Base-by-base conservation (phyloP, 2,888 invertebrate genomes). In the Scaptomyza flava region DNA sequence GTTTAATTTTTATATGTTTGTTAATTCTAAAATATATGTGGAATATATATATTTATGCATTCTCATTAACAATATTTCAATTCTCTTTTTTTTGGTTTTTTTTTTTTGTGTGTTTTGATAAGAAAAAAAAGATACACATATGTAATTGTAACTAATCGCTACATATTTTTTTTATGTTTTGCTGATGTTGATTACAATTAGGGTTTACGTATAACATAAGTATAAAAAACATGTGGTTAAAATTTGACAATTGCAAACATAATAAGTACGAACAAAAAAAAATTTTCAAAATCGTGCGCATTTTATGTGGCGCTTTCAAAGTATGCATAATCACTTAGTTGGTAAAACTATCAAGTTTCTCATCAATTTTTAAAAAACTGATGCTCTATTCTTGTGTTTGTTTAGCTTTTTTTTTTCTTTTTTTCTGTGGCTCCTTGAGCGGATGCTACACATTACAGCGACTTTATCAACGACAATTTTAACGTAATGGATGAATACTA, bases 171-270 rank as follows among this genome's bases (percentile, higher is more conserved):
- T 43, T 42, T n/a, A n/a, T n/a, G n/a, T 45, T 3, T 59, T 41
- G 12, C 38, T 51, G 9, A 47, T 64, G 41, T 46, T 54, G 68
- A 72, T 67, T 83, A 80, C 81, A 67, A 77, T 68, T 77, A 70
- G 34, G 54, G 71, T 46, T 62, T 54, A 71, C 51, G 62, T 57
- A 68, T 69, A 80, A 63, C 62, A 83, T 80, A 81, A 30, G 57
- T 73, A 70, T 62, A 62, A 67, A 75, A 77, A 69, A 71, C 58
- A 52, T 72, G 58, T 50, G 34, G 48, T 53, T 58, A 70, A 75
- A 77, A 56, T 80, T 68, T 77, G 43, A 53, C 27, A 71, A 61
- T 61, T 68, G 53, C 77, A 73, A 82, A 81, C 83, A 60, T 80
- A 81, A 82, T 81, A 79, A 60, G 52, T 48, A 50, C 42, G 57